Evolutionary conservation across 2,797 vertebrate species (phyloP), one percentile per base, ranked within the genome.

Genomic region (Macropus fuliginosus): DNA sequence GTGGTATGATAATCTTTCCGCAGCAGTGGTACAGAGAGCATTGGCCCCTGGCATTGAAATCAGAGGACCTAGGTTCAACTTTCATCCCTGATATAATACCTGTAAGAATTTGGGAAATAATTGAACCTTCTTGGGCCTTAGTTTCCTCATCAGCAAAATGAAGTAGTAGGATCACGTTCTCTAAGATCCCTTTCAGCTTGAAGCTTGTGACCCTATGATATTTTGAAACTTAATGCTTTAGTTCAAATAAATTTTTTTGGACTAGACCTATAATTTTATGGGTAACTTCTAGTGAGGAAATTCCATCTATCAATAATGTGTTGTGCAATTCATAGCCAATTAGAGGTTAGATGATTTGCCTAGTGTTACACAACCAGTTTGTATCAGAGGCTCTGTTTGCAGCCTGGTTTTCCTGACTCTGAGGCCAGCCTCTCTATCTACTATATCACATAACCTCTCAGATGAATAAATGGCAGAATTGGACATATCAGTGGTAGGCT

Each of bases 81-180:
- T 95, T 12, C 34, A 46, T 50, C 92, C 92, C 81, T 87, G 94
- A 66, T 57, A 54, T 56, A 46, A 52, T 28, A 93, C 55, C 18
- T 54, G 50, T 56, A 92, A 18, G 74, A 89, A 91, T 95, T 50
- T 62, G 66, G 94, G 6, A 90, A 55, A 27, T 92, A 59, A 54
- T 3, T 91, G 40, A 55, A 31, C 81, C 54, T 94, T 16, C 46
- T 24, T 91, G 31, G 81, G 56, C 6, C 5, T 93, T 24, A 40
- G 56, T 62, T 54, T 89, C 52, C 59, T 9, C 56, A 18, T 40
- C 31, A 92, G 34, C 46, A 55, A 93, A 97, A 91, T 14, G 62
- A 90, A n/a, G 74, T 91, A 87, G 40, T 46, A 11, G 40, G 40
- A 27, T 40, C 40, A 46, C 0, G 1, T 46, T 81, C 21, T 87